phyloP scores from a whole-genome alignment of 2,888 invertebrate genomes.

The Agonopterix arenella region DNA sequence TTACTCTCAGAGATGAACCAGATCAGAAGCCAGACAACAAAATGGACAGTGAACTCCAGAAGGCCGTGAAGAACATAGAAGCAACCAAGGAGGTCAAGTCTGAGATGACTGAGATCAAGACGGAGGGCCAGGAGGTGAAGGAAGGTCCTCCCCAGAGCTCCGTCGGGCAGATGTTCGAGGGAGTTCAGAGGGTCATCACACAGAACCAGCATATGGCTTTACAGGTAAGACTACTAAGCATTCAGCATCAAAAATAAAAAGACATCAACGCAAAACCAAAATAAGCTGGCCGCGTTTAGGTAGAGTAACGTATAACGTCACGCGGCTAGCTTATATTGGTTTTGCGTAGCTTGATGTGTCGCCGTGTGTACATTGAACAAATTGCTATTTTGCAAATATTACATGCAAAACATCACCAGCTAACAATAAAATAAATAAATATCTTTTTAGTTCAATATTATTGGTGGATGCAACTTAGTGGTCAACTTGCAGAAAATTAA shows the following conservation, averaged over 20 bases:
- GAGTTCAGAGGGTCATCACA: slow-evolving; percentile 48
- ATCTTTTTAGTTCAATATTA: no score
- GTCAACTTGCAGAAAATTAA: no score
- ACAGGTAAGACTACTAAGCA: slow-evolving; percentile 32
- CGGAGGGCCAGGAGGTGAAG: slow-evolving; percentile 32
- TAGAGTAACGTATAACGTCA: no score
- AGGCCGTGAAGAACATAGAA: slow-evolving; percentile 59
- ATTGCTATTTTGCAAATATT: no score
- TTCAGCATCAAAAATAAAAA: no score
- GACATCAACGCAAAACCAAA: no score
- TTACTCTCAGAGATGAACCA: slow-evolving; percentile 38
- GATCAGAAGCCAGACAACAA: slow-evolving; percentile 51
- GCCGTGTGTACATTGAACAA: no score
- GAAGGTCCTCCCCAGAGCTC: slow-evolving; percentile 27
- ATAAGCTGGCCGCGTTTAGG: no score
- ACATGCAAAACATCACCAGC: no score
- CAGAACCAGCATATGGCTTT: slow-evolving; percentile 55
- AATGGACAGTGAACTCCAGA: slow-evolving; percentile 56
- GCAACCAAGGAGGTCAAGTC: slow-evolving; percentile 42
- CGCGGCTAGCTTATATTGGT: no score
- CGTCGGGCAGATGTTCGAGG: slow-evolving; percentile 44
- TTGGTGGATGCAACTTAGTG: no score
- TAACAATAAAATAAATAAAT: no score
- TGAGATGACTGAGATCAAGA: slow-evolving; percentile 19
- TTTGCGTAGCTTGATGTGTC: background rate